A percentile compares a stretch with the other conserved stretches of the same genome.
phyloP scores from a whole-genome alignment of 2,888 invertebrate species.

The Tortrix viridana region DNA sequence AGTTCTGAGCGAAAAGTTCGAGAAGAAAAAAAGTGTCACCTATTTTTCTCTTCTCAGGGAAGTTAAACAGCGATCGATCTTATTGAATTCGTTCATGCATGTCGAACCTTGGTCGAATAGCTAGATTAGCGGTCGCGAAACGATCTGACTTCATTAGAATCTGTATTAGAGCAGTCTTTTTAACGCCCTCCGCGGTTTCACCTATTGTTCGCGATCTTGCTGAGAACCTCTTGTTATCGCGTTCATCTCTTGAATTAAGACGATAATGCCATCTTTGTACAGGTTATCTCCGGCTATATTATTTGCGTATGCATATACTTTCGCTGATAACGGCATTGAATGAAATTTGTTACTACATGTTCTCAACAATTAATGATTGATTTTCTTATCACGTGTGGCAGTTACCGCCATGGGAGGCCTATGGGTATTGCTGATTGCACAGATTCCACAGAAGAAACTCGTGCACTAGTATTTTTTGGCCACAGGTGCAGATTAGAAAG shows the following conservation, averaged over 20 bases:
- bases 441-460: not conserved
- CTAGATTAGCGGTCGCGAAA: slow-evolving; percentile 54
- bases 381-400: slow-evolving; percentile 20
- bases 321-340: slow-evolving; percentile 30
- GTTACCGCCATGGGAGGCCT: slow-evolving; percentile 11
- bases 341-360: slow-evolving; percentile 31
- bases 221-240: slow-evolving; percentile 57
- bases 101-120: slow-evolving; percentile 60
- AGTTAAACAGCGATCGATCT: slow-evolving; percentile 73
- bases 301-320: slow-evolving; percentile 32
- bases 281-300: slow-evolving; percentile 52
- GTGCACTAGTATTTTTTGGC: slow-evolving; percentile 3
- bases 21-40: slow-evolving; percentile 51
- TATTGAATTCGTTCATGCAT: slow-evolving; percentile 74
- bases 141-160: slow-evolving; percentile 54
- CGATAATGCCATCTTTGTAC: slow-evolving; percentile 58
- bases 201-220: slow-evolving; percentile 72
- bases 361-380: slow-evolving; percentile 22
- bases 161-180: slow-evolving; percentile 52
- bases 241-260: slow-evolving; percentile 56
- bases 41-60: slow-evolving; percentile 54
- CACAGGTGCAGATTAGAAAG: slow-evolving; percentile 25
- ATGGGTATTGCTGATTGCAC: not conserved
- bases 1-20: slow-evolving; percentile 40
- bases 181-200: slow-evolving; percentile 63